Conservation (phyloP, 92 coral and sea anemone genomes). For the Epizoanthus fatuus region DNA sequence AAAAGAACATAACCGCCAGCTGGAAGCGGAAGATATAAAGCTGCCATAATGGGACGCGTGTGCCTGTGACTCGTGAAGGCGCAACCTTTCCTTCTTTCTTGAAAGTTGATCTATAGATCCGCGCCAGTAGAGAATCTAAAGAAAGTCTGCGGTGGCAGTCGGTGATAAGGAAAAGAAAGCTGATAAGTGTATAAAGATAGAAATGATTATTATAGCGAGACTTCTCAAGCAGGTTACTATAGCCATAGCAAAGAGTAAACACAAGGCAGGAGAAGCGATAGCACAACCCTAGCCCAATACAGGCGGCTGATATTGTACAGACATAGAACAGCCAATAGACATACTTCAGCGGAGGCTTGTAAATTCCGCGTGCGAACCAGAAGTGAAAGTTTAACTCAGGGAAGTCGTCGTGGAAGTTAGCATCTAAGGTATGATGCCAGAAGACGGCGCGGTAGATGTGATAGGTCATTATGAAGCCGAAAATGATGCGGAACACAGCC, state of each 20-base stretch:
- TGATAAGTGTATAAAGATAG: constrained; percentile 53
- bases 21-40: constrained; percentile 63
- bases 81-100: not conserved
- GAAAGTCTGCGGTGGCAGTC: constrained; percentile 59
- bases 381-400: constrained; percentile 69
- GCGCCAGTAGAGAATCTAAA: constrained; percentile 43
- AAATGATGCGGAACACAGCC: constrained; percentile 58
- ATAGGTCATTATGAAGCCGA: constrained; percentile 66
- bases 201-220: constrained; percentile 73
- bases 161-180: constrained; percentile 57
- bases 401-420: constrained; percentile 44
- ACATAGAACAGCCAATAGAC: constrained; percentile 31
- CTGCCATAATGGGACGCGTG: constrained; percentile 63
- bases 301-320: constrained; percentile 57
- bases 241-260: constrained; percentile 61
- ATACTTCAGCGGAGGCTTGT: constrained; percentile 33
- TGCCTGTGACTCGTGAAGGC: not conserved
- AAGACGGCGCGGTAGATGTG: constrained; percentile 60
- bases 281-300: constrained; percentile 60
- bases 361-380: constrained; percentile 64
- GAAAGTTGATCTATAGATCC: not conserved
- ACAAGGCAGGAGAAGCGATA: constrained; percentile 68
- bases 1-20: constrained; percentile 64
- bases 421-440: constrained; percentile 56
- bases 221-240: constrained; percentile 60